phyloP scores from a whole-genome alignment of 2,888 invertebrate genomes.

The Aelia acuminata region DNA sequence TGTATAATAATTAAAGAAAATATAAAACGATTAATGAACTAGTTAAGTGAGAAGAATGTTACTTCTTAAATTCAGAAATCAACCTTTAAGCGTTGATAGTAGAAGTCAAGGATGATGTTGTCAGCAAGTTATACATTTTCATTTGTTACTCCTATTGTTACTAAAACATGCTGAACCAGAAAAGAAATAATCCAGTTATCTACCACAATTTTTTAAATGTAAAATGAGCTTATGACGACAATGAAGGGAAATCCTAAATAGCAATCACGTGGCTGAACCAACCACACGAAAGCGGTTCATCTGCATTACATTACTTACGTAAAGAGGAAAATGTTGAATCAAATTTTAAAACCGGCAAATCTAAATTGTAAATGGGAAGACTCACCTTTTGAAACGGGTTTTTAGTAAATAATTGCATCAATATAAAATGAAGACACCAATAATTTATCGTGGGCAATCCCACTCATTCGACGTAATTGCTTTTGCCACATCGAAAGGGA shows the following conservation, averaged over 20 bases:
- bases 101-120: neutral
- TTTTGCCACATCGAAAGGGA: neutral
- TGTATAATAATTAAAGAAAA: too few relatives aligned
- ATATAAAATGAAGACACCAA: neutral
- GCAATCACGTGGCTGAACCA: neutral
- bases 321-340: neutral
- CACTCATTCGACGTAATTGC: neutral
- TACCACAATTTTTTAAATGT: neutral
- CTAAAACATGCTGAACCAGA: too few relatives aligned
- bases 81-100: neutral
- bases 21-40: neutral
- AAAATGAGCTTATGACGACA: neutral
- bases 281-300: neutral
- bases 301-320: neutral
- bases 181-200: neutral
- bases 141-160: too few relatives aligned
- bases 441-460: neutral
- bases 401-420: neutral
- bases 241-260: neutral
- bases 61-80: neutral
- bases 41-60: neutral
- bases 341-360: neutral
- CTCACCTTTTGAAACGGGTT: neutral
- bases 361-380: neutral
- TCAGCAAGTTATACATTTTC: neutral